A percentile compares a stretch with the other conserved stretches of the same genome.
Evolutionary conservation across 2,113 vertebrate genomes (phyloP).

Genomic region (Pholis gunnellus): DNA sequence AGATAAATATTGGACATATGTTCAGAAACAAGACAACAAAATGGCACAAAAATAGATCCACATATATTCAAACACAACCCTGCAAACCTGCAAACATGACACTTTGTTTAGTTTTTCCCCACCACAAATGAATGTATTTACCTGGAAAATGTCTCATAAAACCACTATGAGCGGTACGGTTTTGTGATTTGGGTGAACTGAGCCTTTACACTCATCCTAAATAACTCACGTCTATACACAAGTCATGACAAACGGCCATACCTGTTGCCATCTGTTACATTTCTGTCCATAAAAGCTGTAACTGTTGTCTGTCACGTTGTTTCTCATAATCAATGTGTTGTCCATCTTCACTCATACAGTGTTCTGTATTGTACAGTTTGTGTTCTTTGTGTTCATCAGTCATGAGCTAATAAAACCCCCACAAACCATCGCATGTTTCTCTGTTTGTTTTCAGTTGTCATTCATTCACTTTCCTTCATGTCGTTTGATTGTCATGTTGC

Average conservation of each 20-base stretch:
- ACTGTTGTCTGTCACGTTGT: constrained; percentile 31
- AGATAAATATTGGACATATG: not conserved
- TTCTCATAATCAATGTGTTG: constrained; percentile 3
- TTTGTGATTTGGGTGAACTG: not conserved
- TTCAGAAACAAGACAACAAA: not conserved
- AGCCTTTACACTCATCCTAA: not conserved
- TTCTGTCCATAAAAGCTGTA: constrained; percentile 18
- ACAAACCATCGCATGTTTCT: constrained; percentile 40
- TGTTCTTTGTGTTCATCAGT: constrained; percentile 39
- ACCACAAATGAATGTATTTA: not conserved
- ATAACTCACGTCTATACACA: not conserved
- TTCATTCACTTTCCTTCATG: constrained; percentile 16
- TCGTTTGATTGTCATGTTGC: not conserved
- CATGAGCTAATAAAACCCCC: constrained; percentile 65
- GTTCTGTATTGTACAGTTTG: constrained; percentile 28
- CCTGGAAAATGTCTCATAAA: not conserved
- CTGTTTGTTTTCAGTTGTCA: constrained; percentile 40
- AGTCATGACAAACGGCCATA: not conserved
- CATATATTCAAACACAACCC: not conserved
- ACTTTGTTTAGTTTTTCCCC: not conserved
- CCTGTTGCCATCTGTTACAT: constrained; percentile 6
- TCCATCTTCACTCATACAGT: constrained; percentile 13
- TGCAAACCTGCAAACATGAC: not conserved
- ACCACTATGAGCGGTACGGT: too few relatives aligned
- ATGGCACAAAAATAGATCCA: not conserved